Percentiles rank a stretch among this genome's conserved stretches.
phyloP scores from a whole-genome alignment of 2,888 invertebrate genomes.

The Platypus cylindrus region DNA sequence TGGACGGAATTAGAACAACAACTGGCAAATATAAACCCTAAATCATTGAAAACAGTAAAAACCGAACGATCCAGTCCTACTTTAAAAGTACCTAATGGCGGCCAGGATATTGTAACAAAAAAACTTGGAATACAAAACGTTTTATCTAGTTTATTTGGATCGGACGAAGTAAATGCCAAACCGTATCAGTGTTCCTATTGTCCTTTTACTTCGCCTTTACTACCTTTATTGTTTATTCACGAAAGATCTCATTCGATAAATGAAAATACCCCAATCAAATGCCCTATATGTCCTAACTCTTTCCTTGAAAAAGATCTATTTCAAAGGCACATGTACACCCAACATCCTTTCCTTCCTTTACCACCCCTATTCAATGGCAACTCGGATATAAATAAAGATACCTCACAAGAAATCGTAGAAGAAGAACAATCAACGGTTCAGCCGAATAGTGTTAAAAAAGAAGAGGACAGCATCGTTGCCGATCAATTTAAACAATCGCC shows the following conservation, averaged over 20 bases:
- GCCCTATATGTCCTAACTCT: conserved; percentile 46
- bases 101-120: conserved; percentile 25
- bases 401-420: conserved; percentile 20
- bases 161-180: conserved; percentile 47
- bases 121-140: conserved; percentile 39
- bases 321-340: conserved; percentile 50
- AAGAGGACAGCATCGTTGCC: conserved; percentile 14
- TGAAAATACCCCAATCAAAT: conserved; percentile 35
- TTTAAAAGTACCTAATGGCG: conserved; percentile 46
- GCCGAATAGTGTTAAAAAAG: conserved; percentile 11
- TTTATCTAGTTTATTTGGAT: conserved; percentile 40
- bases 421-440: conserved; percentile 21
- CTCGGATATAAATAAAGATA: conserved; percentile 27
- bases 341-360: conserved; percentile 39
- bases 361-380: conserved; percentile 34
- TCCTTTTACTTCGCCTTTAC: conserved; percentile 76
- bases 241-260: conserved; percentile 61
- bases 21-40: conserved; percentile 16
- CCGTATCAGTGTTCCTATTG: conserved; percentile 84
- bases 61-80: conserved; percentile 37
- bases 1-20: conserved; percentile 47
- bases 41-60: conserved; percentile 18
- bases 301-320: conserved; percentile 45
- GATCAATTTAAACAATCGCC: conserved; percentile 5
- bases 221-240: conserved; percentile 84